Percentiles rank a stretch among this genome's conserved stretches.
Conservation (phyloP, 2,113 vertebrate genomes). For the Pleuronectes platessa region DNA sequence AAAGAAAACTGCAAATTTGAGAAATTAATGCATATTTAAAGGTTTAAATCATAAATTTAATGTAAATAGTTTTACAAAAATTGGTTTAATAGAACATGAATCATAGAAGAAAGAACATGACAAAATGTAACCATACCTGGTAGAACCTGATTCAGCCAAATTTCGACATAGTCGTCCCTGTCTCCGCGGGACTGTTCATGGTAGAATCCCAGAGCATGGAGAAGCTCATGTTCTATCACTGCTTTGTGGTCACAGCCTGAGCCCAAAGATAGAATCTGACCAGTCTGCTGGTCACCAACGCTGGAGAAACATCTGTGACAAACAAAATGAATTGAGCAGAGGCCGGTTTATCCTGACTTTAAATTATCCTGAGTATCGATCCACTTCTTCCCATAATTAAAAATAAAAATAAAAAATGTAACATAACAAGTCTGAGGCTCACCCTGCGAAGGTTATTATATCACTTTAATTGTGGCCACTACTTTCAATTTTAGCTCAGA, state of each 20-base stretch:
- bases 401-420: no score
- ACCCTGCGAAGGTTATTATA: no score
- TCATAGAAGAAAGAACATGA: not conserved
- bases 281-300: conserved; percentile 85
- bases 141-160: conserved; percentile 89
- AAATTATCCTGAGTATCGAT: no score
- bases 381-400: no score
- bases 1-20: no score
- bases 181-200: conserved; percentile 92
- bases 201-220: conserved; percentile 92
- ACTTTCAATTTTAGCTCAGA: no score
- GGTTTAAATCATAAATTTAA: not conserved
- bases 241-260: conserved; percentile 88
- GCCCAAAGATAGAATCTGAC: conserved; percentile 90
- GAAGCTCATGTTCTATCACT: conserved; percentile 90
- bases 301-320: conserved; percentile 89
- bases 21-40: no score
- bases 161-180: conserved; percentile 91
- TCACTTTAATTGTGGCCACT: no score
- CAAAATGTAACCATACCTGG: conserved; percentile 73
- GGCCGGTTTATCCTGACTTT: no score
- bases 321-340: not conserved
- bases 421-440: no score
- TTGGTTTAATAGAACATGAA: not conserved
- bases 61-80: not conserved